These are phyloP conservation scores for Vulpes ferrilata DNA, from an alignment of 2,113 vertebrate genomes.

Conservation along the genomic window DNA sequence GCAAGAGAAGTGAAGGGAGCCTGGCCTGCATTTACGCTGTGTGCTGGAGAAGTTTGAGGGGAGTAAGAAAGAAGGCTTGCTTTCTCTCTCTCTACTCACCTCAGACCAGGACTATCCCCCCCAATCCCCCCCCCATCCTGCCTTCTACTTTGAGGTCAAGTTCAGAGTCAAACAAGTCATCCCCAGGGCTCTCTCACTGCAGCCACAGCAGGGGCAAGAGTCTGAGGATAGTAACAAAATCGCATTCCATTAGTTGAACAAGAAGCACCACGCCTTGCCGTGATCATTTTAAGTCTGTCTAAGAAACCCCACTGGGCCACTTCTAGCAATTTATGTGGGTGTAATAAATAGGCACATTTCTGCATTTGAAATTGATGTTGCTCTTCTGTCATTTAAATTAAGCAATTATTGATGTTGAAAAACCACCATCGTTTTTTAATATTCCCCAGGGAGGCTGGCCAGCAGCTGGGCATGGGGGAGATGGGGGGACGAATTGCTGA, in stretches of 20 bases:
- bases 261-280: not conserved
- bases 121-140: not conserved
- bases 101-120: not conserved
- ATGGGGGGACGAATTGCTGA: not conserved
- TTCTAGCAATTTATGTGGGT: not conserved
- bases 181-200: not conserved
- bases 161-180: not conserved
- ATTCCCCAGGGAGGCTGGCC: not conserved
- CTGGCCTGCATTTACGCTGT: not conserved
- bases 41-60: not conserved
- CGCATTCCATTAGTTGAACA: not conserved
- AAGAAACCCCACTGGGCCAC: not conserved
- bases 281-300: not conserved
- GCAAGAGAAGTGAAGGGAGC: not conserved
- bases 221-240: not conserved
- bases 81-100: not conserved
- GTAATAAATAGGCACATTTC: not conserved
- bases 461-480: too few species aligned
- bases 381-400: slow-evolving; percentile 14
- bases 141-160: not conserved
- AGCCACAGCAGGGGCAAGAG: not conserved
- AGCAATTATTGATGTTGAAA: not conserved
- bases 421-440: not conserved
- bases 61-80: not conserved
- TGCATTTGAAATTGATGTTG: not conserved